Evolutionary conservation across 2,113 vertebrate genomes (phyloP).

Genomic region (Lepidothrix coronata): DNA sequence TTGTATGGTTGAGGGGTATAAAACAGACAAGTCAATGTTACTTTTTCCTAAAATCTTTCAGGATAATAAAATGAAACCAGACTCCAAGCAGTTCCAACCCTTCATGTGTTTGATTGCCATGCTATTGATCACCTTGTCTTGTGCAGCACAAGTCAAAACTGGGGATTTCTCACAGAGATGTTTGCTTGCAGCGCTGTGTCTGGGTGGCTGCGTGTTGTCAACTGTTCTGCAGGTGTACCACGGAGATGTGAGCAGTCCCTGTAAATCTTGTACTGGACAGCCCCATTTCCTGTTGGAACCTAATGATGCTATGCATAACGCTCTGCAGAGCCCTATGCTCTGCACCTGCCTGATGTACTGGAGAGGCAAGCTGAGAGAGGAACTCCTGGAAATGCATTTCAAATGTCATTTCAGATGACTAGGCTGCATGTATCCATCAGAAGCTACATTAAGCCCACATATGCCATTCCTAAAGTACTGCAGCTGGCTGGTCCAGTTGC

Average conservation of each 20-base stretch:
- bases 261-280: neutral
- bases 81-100: neutral
- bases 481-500: neutral
- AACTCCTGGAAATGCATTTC: neutral
- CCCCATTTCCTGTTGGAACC: neutral
- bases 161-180: neutral
- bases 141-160: neutral
- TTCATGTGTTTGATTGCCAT: neutral
- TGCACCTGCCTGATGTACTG: neutral
- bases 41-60: neutral
- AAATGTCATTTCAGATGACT: neutral
- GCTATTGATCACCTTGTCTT: neutral
- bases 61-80: neutral
- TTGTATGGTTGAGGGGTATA: neutral
- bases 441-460: neutral
- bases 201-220: neutral
- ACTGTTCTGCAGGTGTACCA: neutral
- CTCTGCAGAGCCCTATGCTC: neutral
- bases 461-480: neutral
- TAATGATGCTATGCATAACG: neutral
- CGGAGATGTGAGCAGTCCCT: fast-evolving
- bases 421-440: neutral
- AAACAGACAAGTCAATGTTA: neutral
- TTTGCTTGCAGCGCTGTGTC: neutral
- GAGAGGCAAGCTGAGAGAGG: neutral